These are phyloP conservation scores for Hemaris fuciformis DNA, from an alignment of 2,888 invertebrate genomes.

Conservation along the genomic window DNA sequence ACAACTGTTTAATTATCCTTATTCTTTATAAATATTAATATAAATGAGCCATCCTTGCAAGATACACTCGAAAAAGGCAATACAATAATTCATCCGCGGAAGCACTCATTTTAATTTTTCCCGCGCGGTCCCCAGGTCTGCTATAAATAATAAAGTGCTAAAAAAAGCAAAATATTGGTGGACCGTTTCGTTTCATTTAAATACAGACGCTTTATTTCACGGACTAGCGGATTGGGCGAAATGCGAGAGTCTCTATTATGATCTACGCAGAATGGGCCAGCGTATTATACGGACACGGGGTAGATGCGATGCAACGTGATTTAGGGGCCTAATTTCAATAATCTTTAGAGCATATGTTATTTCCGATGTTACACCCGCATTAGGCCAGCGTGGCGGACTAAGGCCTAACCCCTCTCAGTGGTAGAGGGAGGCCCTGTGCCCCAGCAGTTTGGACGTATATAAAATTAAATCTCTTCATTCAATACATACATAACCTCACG, in stretches of 20 bases:
- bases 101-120: constrained; percentile 33
- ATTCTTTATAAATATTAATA: background rate
- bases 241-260: constrained; percentile 33
- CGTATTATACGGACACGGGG: background rate
- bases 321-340: background rate
- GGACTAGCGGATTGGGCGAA: constrained; percentile 40
- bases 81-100: constrained; percentile 4
- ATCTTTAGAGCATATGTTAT: too few species aligned
- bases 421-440: too few species aligned
- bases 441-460: too few species aligned
- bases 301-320: background rate
- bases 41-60: background rate
- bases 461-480: too few species aligned
- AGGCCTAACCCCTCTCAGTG: too few species aligned
- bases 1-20: background rate
- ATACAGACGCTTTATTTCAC: constrained; percentile 62
- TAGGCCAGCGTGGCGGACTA: too few species aligned
- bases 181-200: constrained; percentile 59
- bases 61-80: constrained; percentile 5
- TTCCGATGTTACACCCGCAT: too few species aligned
- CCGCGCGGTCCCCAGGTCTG: constrained; percentile 29
- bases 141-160: constrained; percentile 46
- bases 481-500: too few species aligned
- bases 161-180: constrained; percentile 46
- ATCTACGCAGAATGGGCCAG: constrained; percentile 25